Evolutionary conservation across 2,888 invertebrate species (phyloP).

Genomic region (Seira sanloemensis): DNA sequence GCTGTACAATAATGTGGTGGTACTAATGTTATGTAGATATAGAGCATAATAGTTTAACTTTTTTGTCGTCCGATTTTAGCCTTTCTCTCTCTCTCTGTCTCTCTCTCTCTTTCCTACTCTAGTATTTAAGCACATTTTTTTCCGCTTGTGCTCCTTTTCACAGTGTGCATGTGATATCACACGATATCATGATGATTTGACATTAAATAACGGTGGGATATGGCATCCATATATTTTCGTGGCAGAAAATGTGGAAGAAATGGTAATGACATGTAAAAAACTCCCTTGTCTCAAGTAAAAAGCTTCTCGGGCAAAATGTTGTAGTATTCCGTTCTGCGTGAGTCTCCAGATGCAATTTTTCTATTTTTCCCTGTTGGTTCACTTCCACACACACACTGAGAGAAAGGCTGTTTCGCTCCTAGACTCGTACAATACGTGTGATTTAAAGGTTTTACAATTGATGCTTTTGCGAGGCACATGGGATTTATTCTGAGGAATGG

Average conservation of each 20-base stretch:
- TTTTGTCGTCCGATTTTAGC: not conserved
- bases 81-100: not conserved
- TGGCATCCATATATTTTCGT: conserved; percentile 4
- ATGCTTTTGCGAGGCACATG: conserved; percentile 58
- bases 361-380: conserved; percentile 35
- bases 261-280: conserved; percentile 4
- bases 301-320: too few species aligned
- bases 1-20: conserved; percentile 1
- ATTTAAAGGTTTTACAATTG: conserved; percentile 61
- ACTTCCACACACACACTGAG: too few species aligned
- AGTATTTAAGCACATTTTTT: not conserved
- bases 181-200: conserved; percentile 36
- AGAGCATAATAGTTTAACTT: not conserved
- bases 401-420: conserved; percentile 39
- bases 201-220: conserved; percentile 21
- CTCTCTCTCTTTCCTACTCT: not conserved
- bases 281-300: not conserved
- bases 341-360: conserved; percentile 41
- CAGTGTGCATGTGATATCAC: conserved; percentile 3
- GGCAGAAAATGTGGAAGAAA: conserved; percentile 4
- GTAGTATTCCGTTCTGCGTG: conserved; percentile 11
- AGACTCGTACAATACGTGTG: conserved; percentile 46
- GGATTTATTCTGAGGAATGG: conserved; percentile 42
- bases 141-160: not conserved
- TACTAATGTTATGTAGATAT: conserved; percentile 4